Base-by-base conservation (phyloP, 1,140 invertebrate genomes). In the Protaetia brevitarsis region DNA sequence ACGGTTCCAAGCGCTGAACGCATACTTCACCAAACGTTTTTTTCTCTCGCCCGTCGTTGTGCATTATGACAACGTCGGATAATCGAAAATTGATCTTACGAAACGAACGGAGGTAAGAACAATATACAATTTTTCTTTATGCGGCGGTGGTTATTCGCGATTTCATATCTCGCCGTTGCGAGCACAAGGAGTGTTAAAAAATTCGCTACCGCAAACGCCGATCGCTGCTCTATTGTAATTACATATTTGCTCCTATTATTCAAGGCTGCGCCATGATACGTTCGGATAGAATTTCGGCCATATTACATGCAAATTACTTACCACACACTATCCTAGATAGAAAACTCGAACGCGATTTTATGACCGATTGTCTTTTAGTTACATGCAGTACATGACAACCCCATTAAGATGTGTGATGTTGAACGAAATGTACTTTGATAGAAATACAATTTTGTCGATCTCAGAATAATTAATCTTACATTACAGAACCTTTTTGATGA, bases 221-320 rank as follows among this genome's bases (percentile, higher is more conserved):
- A 19, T 19, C 41, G 41, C 19, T 23, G 26, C 13, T 51, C 41
- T 51, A 51, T 51, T 51, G 16, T 51, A 51, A 51, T 51, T 51
- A 51, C 41, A 51, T 51, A 51, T 51, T 51, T 51, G 41, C 41
- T 51, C 41, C 26, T 16, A 51, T 51, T 51, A 51, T 19, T 51
- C 41, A 51, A 51, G 41, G 41, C 41, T 51, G 41, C 5, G 16
- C 41, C 19, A 19, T 51, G 41, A 51, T 51, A 51, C 19, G 41
- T 51, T 51, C 19, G 41, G 21, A 51, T 51, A 23, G 41, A 23
- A 51, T 51, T 51, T 51, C 41, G 16, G 41, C 41, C 19, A 23
- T 51, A 19, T 23, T 51, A 19, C 41, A 51, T 51, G 41, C 41
- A 51, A 51, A 51, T 51, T 23, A 51, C 41, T 51, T 51, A 51